Base-by-base conservation (phyloP, 2,797 vertebrate genomes). In the Alcedo quadribrachys region DNA sequence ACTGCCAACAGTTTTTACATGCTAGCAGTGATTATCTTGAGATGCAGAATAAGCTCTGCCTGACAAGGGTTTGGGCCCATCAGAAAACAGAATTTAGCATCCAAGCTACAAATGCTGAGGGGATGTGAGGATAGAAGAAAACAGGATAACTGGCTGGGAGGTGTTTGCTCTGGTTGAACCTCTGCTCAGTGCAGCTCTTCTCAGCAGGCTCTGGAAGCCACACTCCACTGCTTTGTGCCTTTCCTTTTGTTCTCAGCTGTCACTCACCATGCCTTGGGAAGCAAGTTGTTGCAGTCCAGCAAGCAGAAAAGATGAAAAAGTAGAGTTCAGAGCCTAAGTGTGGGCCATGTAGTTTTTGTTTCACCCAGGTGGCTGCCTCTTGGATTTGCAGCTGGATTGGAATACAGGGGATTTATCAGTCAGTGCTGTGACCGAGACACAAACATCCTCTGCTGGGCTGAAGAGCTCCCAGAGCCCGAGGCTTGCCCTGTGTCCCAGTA, bases 401-500 rank as follows among this genome's bases (percentile, higher is more conserved):
- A 20, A 2, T 8, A 7, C 7, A 11, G 16, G 17, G 51, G 18
- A 24, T 6, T 8, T 3, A 22, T 6, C 9, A 53, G 25, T 21
- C 22, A 6, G 7, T 20, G 35, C 46, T 14, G 21, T 19, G 21
- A 12, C 11, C 43, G 55, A 73, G 75, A 51, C 8, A 24, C 17
- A 40, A 21, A 5, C 61, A 8, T 8, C 24, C n/a, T 27, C 37
- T 3, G 2, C 1, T 5, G 30, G 35, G 53, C 6, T 40, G 15
- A 22, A 18, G 15, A 6, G 46, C 8, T 7, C 2, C 9, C 15
- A 8, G 11, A 35, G 53, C 86, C 82, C 10, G 53, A 71, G 79
- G 67, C 21, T 6, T 13, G 61, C 15, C 53, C 57, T 15, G 19
- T 8, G 3, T 63, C 54, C 96, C 97, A 81, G 96, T 37, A 97